Evolutionary conservation across 30 jellyfish, hydroid and myxozoan genomes (phyloP).

Genomic region (Chrysaora quinquecirrha): DNA sequence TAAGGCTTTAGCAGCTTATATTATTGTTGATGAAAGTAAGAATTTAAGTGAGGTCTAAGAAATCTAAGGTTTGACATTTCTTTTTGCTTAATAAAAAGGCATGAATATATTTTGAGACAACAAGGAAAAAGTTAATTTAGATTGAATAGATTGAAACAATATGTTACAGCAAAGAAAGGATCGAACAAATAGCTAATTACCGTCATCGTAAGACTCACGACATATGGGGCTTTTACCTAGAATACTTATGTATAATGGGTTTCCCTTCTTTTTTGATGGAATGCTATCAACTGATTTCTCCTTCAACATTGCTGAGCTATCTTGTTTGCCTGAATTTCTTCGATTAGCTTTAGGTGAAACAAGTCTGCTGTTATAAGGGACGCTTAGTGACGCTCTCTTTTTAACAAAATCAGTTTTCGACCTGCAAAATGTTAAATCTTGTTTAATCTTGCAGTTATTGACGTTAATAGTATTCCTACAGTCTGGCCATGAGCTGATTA

Average conservation of each 20-base stretch:
- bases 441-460: background rate
- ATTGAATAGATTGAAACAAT: too few species aligned
- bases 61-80: too few species aligned
- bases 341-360: too few species aligned
- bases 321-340: background rate
- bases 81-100: too few species aligned
- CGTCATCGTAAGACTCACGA: constrained; percentile 22
- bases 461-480: background rate
- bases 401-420: background rate
- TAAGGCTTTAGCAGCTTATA: too few species aligned
- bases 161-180: too few species aligned
- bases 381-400: background rate
- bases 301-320: background rate
- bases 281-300: constrained; percentile 48
- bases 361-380: too few species aligned
- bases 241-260: constrained; percentile 49
- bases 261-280: constrained; percentile 34
- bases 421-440: background rate
- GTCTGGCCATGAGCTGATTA: background rate
- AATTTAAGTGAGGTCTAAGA: too few species aligned
- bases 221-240: constrained; percentile 58
- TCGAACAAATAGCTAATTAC: too few species aligned
- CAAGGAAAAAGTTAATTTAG: too few species aligned
- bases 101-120: too few species aligned
- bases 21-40: too few species aligned